Evolutionary conservation across 2,797 vertebrate species (phyloP), one percentile per base, ranked within the genome.

Genomic region (Argya squamiceps): DNA sequence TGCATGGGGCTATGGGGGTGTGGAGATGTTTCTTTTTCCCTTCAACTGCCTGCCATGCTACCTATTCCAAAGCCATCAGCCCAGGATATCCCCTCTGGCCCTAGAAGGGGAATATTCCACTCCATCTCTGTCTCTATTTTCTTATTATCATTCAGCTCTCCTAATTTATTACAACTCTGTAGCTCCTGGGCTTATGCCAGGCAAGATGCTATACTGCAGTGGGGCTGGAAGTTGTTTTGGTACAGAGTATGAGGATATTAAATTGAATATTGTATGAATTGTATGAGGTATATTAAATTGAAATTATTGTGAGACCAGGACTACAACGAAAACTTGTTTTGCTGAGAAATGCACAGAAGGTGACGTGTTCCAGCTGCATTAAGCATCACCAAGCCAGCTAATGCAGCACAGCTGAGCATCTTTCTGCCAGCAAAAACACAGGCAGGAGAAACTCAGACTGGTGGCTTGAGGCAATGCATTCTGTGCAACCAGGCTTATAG

Each of bases 381-480:
- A 29, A 62, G 71, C 1, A 1, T 32, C 46, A 71, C 27, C 30
- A 78, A 36, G 36, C 11, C 60, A 86, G 47, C 13, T 0, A 0
- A 49, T 44, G 44, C 76, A 62, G 22, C 21, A 30, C 30, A 44
- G 41, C 41, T 67, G 59, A 52, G 21, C 43, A 41, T 34, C 32
- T 41, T 26, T 16, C 10, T 37, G 30, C 29, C 53, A 77, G 23
- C 34, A 84, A 63, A 71, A 83, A n/a, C 0, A 3, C 26, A 41
- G 30, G 13, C 4, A 2, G 37, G 29, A 34, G 29, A 93, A 91
- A 71, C 49, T 9, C 17, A 63, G 46, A 19, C 60, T 44, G 27
- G 4, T 21, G 6, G 8, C 47, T 70, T 0, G 0, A 63, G 10
- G 47, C 26, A 84, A 34, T 0, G 0, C 5, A 10, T 14, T 34